phyloP scores from a whole-genome alignment of 2,113 vertebrate genomes.

The Cavia aperea region DNA sequence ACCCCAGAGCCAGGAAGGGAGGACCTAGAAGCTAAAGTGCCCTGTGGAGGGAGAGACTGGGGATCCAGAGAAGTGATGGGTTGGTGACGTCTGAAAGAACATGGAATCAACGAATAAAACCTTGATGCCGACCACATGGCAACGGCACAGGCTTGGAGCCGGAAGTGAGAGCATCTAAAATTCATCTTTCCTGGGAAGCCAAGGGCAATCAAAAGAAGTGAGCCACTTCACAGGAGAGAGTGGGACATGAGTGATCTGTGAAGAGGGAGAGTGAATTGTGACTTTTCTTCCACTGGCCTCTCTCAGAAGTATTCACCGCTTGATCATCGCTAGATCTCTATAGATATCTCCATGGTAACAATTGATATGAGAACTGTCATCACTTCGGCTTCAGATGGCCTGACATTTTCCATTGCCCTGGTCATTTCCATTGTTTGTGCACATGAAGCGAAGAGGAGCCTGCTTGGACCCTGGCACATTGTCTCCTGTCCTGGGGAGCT shows the following conservation, averaged over 20 bases:
- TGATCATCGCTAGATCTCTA: conserved; percentile 35
- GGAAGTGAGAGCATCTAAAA: conserved; percentile 1
- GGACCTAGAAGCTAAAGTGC: neutral
- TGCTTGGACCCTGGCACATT: neutral
- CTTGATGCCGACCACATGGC: conserved; percentile 14
- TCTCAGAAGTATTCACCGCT: conserved; percentile 24
- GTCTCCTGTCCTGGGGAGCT: conserved; percentile 6
- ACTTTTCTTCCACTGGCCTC: conserved; percentile 5
- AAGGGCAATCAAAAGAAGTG: conserved; percentile 38
- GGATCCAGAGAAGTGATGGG: neutral
- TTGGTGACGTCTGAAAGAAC: neutral
- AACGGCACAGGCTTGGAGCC: conserved; percentile 17
- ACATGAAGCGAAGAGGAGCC: neutral
- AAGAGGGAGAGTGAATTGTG: neutral
- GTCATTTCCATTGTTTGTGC: conserved; percentile 15
- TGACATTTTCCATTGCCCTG: conserved; percentile 23
- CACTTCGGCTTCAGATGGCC: conserved; percentile 11
- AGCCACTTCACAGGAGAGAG: conserved; percentile 19
- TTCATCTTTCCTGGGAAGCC: neutral
- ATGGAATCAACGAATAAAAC: neutral
- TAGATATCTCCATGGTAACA: conserved; percentile 59
- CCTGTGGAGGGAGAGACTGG: neutral
- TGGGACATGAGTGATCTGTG: conserved; percentile 16
- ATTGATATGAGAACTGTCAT: conserved; percentile 38
- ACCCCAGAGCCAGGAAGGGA: neutral